Conservation (phyloP, 2,113 vertebrate species). For the Callipepla californica region DNA sequence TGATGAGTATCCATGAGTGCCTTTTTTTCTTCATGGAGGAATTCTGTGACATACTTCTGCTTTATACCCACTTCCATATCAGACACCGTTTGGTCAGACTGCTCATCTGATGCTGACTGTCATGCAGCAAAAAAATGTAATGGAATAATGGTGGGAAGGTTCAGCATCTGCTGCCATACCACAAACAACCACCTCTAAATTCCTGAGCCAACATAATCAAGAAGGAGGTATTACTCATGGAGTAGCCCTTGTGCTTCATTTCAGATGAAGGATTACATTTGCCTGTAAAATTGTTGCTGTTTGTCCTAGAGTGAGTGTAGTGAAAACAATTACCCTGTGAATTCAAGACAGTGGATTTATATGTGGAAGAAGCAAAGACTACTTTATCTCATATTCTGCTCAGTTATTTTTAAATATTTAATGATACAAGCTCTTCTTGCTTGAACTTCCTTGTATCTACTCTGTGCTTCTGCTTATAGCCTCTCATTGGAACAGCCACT, state of each 20-base stretch:
- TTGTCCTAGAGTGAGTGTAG: background rate
- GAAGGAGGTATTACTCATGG: too few relatives aligned
- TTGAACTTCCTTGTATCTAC: background rate
- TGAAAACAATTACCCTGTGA: background rate
- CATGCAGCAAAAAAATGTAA: too few relatives aligned
- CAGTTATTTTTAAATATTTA: background rate
- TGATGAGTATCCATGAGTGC: too few relatives aligned
- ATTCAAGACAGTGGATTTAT: background rate
- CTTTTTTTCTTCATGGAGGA: too few relatives aligned
- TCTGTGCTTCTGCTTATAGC: background rate
- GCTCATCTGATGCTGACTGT: too few relatives aligned
- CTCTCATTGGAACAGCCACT: background rate
- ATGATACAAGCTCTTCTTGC: background rate
- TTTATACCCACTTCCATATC: too few relatives aligned
- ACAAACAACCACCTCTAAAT: too few relatives aligned
- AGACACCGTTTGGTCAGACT: too few relatives aligned
- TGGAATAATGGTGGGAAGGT: too few relatives aligned
- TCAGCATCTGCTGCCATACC: too few relatives aligned
- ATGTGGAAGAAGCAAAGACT: background rate
- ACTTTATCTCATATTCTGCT: background rate
- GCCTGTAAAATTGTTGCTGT: background rate
- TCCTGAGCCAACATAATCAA: too few relatives aligned
- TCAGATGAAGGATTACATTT: background rate
- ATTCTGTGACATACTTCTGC: too few relatives aligned
- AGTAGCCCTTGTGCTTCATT: background rate